Evolutionary conservation across 2,888 invertebrate species (phyloP), one percentile per base, ranked within the genome.

Genomic region (Cephus pulcher): DNA sequence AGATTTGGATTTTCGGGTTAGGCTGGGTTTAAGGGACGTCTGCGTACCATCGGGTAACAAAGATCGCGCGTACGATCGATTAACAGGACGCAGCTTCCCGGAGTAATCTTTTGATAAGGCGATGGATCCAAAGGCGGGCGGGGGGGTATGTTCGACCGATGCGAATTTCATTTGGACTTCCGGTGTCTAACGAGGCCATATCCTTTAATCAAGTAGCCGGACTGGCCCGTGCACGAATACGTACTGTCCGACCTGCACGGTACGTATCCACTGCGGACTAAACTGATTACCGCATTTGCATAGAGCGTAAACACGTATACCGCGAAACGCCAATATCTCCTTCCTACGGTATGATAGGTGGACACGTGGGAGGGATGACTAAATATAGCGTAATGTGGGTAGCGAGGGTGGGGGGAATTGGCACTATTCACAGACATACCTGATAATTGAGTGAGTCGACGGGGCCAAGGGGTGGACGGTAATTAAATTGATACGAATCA

Each of bases 271-370:
- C 76, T 35, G 40, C 34, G 71, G 75, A 56, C 56, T 56, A 56
- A 74, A 76, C 79, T 80, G 81, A 83, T 81, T 79, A 79, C 79
- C 80, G 75, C 80, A 75, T 83, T 81, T 79, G 80, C 56, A 76
- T 69, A 79, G 37, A 12, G 73, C 30, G 79, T 78, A 77, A 79
- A 75, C 77, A 69, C 69, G 73, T 70, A 30, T 71, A 69, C 34
- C 76, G 34, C 71, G 68, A 69, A 74, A 78, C 76, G 69, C 34
- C 76, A 74, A 78, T 78, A 56, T 73, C 80, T 30, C 40, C 34
- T 74, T 40, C 74, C 56, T 56, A 23, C 2, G 56, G 23, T 23
- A 56, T 56, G 56, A 15, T 56, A 23, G 9, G 23, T 2, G 23
- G 15, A 56, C 15, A 23, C 56, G 56, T 2, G 6, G 15, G 40